These are phyloP conservation scores for Micromesistius poutassou DNA, from an alignment of 2,797 vertebrate species.

Conservation along the genomic window DNA sequence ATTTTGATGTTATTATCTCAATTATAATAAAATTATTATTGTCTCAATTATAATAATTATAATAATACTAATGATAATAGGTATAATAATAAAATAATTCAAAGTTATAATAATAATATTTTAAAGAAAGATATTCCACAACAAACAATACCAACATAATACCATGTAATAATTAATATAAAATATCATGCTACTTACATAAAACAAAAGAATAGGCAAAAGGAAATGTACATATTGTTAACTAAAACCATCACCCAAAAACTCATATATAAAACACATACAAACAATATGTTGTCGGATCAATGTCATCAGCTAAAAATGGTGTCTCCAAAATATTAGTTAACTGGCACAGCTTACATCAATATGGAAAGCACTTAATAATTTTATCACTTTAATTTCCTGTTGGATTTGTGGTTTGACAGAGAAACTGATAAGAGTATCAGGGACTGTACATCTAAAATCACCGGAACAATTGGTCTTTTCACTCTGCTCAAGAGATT, in stretches of 20 bases:
- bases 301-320: not conserved
- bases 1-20: not conserved
- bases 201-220: not conserved
- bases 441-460: constrained; percentile 29
- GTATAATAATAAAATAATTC: too few species aligned
- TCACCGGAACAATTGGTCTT: constrained; percentile 20
- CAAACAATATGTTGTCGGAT: not conserved
- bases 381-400: constrained; percentile 50
- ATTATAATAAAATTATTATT: not conserved
- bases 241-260: not conserved
- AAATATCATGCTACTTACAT: not conserved
- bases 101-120: not conserved
- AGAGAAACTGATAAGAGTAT: constrained; percentile 38
- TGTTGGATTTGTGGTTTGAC: constrained; percentile 38
- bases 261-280: not conserved
- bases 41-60: not conserved
- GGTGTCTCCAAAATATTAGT: not conserved
- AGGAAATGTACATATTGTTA: not conserved
- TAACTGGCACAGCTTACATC: not conserved
- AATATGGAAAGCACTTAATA: not conserved
- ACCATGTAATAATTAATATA: not conserved
- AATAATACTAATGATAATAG: not conserved
- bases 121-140: not conserved
- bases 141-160: not conserved
- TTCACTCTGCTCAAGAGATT: constrained; percentile 33